Conservation (phyloP, 2,888 invertebrate genomes). For the Meliscaeva auricollis region DNA sequence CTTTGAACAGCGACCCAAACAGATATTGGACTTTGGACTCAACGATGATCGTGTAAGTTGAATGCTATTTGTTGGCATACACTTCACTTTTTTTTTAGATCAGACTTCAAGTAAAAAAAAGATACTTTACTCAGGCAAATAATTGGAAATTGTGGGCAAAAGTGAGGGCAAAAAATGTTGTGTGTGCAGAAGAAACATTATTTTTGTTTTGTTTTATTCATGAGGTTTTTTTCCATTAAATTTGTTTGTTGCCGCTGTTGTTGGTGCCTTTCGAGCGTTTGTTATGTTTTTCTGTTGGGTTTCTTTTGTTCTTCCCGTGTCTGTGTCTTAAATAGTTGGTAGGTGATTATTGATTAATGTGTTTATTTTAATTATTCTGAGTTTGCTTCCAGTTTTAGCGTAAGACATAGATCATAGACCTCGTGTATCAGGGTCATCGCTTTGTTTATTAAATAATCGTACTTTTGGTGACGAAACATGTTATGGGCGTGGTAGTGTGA, state of each 20-base stretch:
- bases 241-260: slow-evolving; percentile 15
- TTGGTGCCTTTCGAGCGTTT: too few relatives aligned
- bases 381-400: not conserved
- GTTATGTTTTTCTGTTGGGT: not conserved
- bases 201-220: not conserved
- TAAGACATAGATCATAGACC: slow-evolving; percentile 33
- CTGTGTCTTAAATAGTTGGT: not conserved
- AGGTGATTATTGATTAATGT: not conserved
- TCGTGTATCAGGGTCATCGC: slow-evolving; percentile 4
- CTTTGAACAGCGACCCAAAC: slow-evolving; percentile 82
- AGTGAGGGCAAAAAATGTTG: slow-evolving; percentile 14
- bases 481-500: not conserved
- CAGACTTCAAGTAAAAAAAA: slow-evolving; percentile 22
- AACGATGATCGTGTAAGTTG: slow-evolving; percentile 61
- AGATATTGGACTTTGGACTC: slow-evolving; percentile 81
- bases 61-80: slow-evolving; percentile 62
- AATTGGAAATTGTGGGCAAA: slow-evolving; percentile 34
- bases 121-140: slow-evolving; percentile 10
- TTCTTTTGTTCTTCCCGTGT: not conserved
- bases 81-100: slow-evolving; percentile 34
- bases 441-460: slow-evolving; percentile 19
- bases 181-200: slow-evolving; percentile 18
- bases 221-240: slow-evolving; percentile 22
- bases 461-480: not conserved
- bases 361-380: not conserved